Base-by-base conservation (phyloP, 2,113 vertebrate genomes). In the Hemiscyllium ocellatum region DNA sequence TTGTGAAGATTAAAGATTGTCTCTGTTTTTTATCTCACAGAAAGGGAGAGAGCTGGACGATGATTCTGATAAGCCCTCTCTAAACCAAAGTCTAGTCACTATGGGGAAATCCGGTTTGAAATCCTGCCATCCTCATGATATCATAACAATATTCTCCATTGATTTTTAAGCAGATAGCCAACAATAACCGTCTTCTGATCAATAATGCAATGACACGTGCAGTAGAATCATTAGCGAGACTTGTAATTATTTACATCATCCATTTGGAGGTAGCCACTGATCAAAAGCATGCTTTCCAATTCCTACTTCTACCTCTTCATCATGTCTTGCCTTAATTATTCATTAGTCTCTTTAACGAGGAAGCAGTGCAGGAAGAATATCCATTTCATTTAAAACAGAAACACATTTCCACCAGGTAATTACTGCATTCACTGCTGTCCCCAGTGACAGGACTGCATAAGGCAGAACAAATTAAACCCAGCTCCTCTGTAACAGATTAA, bases 241-340 rank as follows among this genome's bases (percentile, higher is more conserved):
- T 12, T 33, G 7, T 93, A 65, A 93, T 66, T 93, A 93, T 66
- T 66, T 93, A 66, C 20, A 37, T 42, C 33, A 19, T 61, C 37
- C 15, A n/a, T 37, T 91, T 37, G 33, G 56, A 37, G 61, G n/a
- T 93, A 66, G 89, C 68, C 93, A 50, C 68, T 95, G 93, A 70
- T 95, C 66, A 47, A 20, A 70, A 37, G 2, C 93, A 95, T 50
- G 22, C 68, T 50, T 37, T 50, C 93, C 50, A 22, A 42, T 72
- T 95, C n/a, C 93, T 69, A 50, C 69, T 47, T 72, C 69, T 6
- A 72, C 69, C 69, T 76, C 69, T 72, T 95, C 37, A 95, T 95
- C 94, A 72, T 95, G 68, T 95, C 94, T 66, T 52, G 94, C 94
- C 94, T 95, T 95, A 95, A 95, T 95, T 95, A 95, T 95, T 95